These are phyloP conservation scores for Cryptophagus acutangulus DNA, from an alignment of 2,888 invertebrate genomes.

Conservation along the genomic window DNA sequence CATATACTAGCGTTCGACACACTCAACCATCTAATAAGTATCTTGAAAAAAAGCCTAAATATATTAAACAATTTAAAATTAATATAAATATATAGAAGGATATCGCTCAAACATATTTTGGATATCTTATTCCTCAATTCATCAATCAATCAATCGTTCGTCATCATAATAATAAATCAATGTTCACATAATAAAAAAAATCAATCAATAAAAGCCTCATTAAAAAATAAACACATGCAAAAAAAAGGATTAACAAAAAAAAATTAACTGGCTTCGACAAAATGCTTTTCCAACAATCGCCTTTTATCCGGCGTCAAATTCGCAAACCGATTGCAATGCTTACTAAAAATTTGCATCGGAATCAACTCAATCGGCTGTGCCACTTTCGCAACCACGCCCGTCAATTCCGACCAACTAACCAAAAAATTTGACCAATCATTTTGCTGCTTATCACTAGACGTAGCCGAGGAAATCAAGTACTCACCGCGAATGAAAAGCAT, in stretches of 20 bases:
- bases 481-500: conserved; percentile 52
- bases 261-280: conserved; percentile 28
- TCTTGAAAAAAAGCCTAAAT: not conserved
- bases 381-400: conserved; percentile 30
- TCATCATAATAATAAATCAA: too few relatives aligned
- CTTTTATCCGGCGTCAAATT: conserved; percentile 35
- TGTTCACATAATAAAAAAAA: too few relatives aligned
- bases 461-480: conserved; percentile 44
- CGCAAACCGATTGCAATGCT: conserved; percentile 39
- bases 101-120: not conserved
- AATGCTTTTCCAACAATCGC: conserved; percentile 38
- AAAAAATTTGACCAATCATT: conserved; percentile 54
- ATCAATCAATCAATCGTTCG: not conserved
- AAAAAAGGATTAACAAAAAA: not conserved
- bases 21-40: not conserved
- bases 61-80: not conserved
- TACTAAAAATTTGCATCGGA: conserved; percentile 38
- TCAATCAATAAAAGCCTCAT: not conserved
- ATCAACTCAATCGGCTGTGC: conserved; percentile 41
- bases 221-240: not conserved
- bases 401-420: conserved; percentile 50
- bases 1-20: not conserved
- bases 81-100: too few relatives aligned
- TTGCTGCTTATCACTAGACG: conserved; percentile 38
- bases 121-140: not conserved